A percentile compares a stretch with the other conserved stretches of the same genome.
These are phyloP conservation scores for Caenorhabditis tropicalis DNA, from an alignment of 1,140 invertebrate genomes.

Conservation along the genomic window DNA sequence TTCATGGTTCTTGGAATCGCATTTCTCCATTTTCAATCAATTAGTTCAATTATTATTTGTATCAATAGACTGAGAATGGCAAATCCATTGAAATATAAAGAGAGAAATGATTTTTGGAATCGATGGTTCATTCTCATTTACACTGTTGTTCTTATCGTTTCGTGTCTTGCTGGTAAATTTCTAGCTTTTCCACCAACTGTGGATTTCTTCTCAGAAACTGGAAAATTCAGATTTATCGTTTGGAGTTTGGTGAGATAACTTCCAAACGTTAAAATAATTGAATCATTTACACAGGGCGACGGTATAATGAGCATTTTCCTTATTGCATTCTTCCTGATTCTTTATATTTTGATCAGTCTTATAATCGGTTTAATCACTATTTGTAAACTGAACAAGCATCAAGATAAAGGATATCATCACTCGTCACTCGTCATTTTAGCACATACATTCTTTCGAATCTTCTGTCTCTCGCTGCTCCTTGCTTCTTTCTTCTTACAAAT, in stretches of 20 bases:
- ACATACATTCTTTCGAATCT: neutral
- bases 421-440: neutral
- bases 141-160: neutral
- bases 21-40: neutral
- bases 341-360: neutral
- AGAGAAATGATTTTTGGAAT: neutral
- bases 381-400: slow-evolving; percentile 8
- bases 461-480: neutral
- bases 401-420: neutral
- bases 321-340: neutral
- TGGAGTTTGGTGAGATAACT: neutral
- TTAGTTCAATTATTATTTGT: neutral
- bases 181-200: neutral
- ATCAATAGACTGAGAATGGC: neutral
- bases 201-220: neutral
- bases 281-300: neutral
- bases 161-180: neutral
- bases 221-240: neutral
- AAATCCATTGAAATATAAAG: neutral
- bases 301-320: neutral
- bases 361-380: neutral
- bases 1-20: slow-evolving; percentile 1
- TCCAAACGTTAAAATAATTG: neutral
- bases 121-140: neutral
- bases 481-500: neutral